These are phyloP conservation scores for Anoplophora glabripennis DNA, from an alignment of 1,140 invertebrate genomes.

Conservation along the genomic window DNA sequence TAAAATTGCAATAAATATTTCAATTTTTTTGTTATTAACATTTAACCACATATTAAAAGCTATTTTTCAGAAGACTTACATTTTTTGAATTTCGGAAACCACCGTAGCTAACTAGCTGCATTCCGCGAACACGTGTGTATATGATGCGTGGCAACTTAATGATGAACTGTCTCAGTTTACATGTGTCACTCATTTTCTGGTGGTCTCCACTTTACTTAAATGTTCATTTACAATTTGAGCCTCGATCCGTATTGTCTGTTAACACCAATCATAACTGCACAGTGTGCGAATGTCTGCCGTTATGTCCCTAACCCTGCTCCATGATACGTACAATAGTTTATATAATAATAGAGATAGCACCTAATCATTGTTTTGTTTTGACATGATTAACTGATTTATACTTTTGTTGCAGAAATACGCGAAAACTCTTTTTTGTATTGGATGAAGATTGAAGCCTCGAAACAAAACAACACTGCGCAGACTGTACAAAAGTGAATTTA, in stretches of 20 bases:
- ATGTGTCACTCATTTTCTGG: slow-evolving; percentile 46
- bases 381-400: slow-evolving; percentile 10
- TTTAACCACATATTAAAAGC: too few species aligned
- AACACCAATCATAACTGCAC: slow-evolving; percentile 1
- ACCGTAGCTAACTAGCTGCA: slow-evolving; percentile 42
- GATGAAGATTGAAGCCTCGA: slow-evolving; percentile 12
- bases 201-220: slow-evolving; percentile 25
- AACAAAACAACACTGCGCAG: not conserved
- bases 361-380: not conserved
- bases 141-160: slow-evolving; percentile 45
- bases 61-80: not conserved
- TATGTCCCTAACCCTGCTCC: not conserved
- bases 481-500: not conserved
- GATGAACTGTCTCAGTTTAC: slow-evolving; percentile 42
- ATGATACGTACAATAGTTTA: not conserved
- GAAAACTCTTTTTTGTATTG: slow-evolving; percentile 28
- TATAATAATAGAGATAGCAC: not conserved
- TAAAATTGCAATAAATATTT: too few species aligned
- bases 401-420: slow-evolving; percentile 36
- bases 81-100: slow-evolving; percentile 31
- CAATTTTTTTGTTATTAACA: too few species aligned
- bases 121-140: slow-evolving; percentile 44
- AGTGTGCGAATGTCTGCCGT: not conserved
- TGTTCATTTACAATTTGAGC: slow-evolving; percentile 33
- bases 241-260: slow-evolving; percentile 13